These are phyloP conservation scores for Pseudochromis fuscus DNA, from an alignment of 2,797 vertebrate species.

Conservation along the genomic window DNA sequence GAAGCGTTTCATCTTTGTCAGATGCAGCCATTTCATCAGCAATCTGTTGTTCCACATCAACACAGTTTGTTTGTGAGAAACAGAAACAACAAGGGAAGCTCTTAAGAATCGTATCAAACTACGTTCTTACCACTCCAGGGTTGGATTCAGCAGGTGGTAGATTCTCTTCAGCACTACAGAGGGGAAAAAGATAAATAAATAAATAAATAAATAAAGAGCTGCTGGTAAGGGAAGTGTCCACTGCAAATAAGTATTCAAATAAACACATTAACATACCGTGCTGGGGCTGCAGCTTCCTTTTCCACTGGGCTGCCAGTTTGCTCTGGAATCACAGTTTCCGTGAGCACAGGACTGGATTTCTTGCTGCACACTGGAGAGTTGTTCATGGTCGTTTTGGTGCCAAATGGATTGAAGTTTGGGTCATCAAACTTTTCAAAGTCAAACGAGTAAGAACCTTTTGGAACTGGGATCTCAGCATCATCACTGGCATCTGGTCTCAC, in stretches of 20 bases:
- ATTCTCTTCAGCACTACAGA: conserved; percentile 53
- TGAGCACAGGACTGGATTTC: conserved; percentile 31
- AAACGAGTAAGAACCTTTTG: conserved; percentile 80
- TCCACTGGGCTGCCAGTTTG: conserved; percentile 31
- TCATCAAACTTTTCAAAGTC: conserved; percentile 87
- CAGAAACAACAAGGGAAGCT: background rate
- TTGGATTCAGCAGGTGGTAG: conserved; percentile 12
- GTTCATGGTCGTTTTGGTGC: conserved; percentile 74
- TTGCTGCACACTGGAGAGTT: conserved; percentile 71
- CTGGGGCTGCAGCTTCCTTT: conserved; percentile 26
- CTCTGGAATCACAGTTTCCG: conserved; percentile 24
- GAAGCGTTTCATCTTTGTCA: background rate
- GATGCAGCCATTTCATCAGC: conserved; percentile 11
- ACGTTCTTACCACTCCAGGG: conserved; percentile 16
- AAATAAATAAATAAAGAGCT: background rate
- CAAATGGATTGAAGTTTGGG: conserved; percentile 87
- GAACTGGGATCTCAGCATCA: conserved; percentile 44
- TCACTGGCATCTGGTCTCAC: conserved; percentile 33
- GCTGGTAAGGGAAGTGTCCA: background rate
- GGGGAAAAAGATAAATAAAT: background rate
- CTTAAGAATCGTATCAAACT: background rate
- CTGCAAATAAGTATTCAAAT: background rate
- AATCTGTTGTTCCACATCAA: conserved; percentile 28
- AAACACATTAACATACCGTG: conserved; percentile 57
- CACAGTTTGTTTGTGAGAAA: background rate